Base-by-base conservation (phyloP, 2,888 invertebrate species). In the Mycalesis mineus region DNA sequence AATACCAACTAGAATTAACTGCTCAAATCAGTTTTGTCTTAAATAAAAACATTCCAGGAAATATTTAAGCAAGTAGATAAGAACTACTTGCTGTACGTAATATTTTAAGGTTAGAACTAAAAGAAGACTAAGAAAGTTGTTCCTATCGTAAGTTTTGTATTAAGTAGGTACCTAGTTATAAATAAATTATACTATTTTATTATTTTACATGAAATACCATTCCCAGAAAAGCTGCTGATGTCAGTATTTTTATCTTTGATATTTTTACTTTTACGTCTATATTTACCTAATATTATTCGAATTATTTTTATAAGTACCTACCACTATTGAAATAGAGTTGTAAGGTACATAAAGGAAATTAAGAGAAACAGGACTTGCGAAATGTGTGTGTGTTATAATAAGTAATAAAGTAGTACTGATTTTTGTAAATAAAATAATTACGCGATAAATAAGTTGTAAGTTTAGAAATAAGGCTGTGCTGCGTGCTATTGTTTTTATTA, bases 361-460 rank as follows among this genome's bases (percentile, higher is more conserved):
- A 11, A 6, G 29, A 45, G 44, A 44, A 44, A 44, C 8, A 28
- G 29, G 8, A 9, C 36, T 22, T 22, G 22, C 17, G 41, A 41
- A 22, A 17, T 17, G 17, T 17, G n/a, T 44, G 13, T 29, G 11
- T 33, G 36, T 36, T 22, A 22, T 22, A 33, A 29, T 29, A 29
- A 29, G 5, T 29, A 29, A 29, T 29, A 29, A 29, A 6, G 7
- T 29, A 29, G 9, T 33, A 5, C 0, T 45, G 14, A 33, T 7
- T n/a, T 28, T 47, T 60, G 60, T 60, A 60, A 60, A 60, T 60
- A 59, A 6, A 17, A 44, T 42, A n/a, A 33, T 15, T 31, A 47
- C n/a, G n/a, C n/a, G n/a, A 7, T 7, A 14, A 7, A 7, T 39
- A 36, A 49, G 40, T 22, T 44, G 31, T 37, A 39, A 49, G 48